These are phyloP conservation scores for Leptinotarsa texana DNA, from an alignment of 1,140 invertebrate genomes.

Conservation along the genomic window DNA sequence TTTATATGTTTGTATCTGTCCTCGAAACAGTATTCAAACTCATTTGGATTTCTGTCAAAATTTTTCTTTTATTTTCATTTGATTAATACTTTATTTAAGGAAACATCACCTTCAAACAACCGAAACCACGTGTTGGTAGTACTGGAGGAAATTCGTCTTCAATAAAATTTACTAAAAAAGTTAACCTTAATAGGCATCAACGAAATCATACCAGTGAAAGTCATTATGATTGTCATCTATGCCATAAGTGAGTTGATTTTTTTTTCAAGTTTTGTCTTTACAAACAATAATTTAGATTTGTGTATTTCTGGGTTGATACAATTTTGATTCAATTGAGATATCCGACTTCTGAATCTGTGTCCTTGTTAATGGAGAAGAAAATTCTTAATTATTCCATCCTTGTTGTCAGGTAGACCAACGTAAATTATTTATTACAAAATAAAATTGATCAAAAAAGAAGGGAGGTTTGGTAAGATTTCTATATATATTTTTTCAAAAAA, in stretches of 20 bases:
- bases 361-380: no score
- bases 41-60: neutral
- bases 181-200: conserved; percentile 42
- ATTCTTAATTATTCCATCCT: no score
- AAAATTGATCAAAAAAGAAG: no score
- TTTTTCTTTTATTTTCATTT: neutral
- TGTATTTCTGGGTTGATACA: no score
- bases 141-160: conserved; percentile 18
- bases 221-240: conserved; percentile 42
- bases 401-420: no score
- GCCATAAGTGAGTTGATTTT: conserved; percentile 39
- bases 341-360: no score
- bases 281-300: no score
- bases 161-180: conserved; percentile 38
- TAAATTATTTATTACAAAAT: no score
- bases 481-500: no score
- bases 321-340: no score
- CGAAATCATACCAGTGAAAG: conserved; percentile 37
- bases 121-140: conserved; percentile 21
- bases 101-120: conserved; percentile 24
- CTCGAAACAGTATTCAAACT: neutral
- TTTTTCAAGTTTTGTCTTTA: neutral
- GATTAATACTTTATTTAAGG: conserved; percentile 19
- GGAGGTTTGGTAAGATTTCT: no score
- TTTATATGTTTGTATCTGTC: no score